A percentile compares a stretch with the other conserved stretches of the same genome.
These are phyloP conservation scores for Apodemia zela DNA, from an alignment of 2,888 invertebrate genomes.

Conservation along the genomic window DNA sequence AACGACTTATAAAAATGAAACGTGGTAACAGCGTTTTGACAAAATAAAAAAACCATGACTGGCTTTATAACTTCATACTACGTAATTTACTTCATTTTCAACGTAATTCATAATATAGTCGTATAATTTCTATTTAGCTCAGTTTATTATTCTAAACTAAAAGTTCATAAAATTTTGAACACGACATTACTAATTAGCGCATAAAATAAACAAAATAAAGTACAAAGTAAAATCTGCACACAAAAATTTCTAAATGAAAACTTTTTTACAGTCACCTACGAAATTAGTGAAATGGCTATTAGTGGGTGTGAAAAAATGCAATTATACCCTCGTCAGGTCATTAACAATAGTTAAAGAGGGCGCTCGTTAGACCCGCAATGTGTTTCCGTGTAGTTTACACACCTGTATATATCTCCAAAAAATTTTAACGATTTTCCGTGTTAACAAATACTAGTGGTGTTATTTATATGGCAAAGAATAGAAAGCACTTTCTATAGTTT, in stretches of 20 bases:
- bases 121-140: background rate
- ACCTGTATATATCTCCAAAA: background rate
- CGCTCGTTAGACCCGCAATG: constrained; percentile 32
- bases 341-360: constrained; percentile 67
- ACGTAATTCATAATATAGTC: background rate
- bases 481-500: too few species aligned
- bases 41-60: background rate
- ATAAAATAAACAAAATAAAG: constrained; percentile 2
- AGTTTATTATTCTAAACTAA: background rate
- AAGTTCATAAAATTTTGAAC: constrained; percentile 2
- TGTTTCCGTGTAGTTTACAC: constrained; percentile 32
- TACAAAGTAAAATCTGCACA: constrained; percentile 9
- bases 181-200: constrained; percentile 6
- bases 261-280: constrained; percentile 47
- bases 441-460: constrained; percentile 14
- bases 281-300: constrained; percentile 71
- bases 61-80: background rate
- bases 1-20: background rate
- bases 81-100: background rate
- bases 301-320: constrained; percentile 65
- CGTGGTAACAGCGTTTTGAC: background rate
- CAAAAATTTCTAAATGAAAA: constrained; percentile 33
- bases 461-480: too few species aligned
- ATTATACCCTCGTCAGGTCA: constrained; percentile 71
- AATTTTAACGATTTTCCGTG: constrained; percentile 16